These are phyloP conservation scores for Scleropages formosus DNA, from an alignment of 2,797 vertebrate species.

Conservation along the genomic window DNA sequence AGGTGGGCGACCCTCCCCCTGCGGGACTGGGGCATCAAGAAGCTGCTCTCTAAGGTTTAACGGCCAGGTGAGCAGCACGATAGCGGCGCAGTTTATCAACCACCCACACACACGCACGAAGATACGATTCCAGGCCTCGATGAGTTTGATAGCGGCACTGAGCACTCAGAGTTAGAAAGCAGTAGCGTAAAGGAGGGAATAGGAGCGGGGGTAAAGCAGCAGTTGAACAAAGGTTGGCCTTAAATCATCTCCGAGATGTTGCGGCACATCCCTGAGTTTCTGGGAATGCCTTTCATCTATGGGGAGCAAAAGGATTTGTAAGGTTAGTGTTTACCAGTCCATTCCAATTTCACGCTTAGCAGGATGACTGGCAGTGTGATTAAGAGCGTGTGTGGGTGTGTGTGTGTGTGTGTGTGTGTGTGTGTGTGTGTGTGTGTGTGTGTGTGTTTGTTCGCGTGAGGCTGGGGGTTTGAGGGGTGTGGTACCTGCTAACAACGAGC, in stretches of 20 bases:
- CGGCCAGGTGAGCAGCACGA: background rate
- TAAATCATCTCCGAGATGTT: background rate
- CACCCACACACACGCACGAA: background rate
- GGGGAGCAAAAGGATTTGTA: constrained; percentile 11
- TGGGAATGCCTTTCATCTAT: background rate
- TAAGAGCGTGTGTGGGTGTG: background rate
- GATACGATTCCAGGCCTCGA: background rate
- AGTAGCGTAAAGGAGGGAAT: background rate
- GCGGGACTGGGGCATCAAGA: background rate
- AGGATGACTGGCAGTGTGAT: background rate
- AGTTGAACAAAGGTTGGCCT: background rate
- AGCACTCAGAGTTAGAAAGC: background rate
- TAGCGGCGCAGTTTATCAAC: background rate
- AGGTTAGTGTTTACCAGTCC: constrained; percentile 4
- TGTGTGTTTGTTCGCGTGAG: background rate
- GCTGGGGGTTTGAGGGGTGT: background rate
- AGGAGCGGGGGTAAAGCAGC: background rate
- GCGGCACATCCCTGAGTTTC: background rate
- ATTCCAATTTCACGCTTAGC: constrained; percentile 29
- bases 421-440: background rate
- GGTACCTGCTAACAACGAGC: background rate
- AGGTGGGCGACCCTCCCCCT: too few relatives aligned
- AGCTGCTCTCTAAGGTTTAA: background rate
- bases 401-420: background rate
- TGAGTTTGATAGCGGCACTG: too few relatives aligned